phyloP scores from a whole-genome alignment of 2,113 vertebrate genomes.

The Hirundichthys speculiger region DNA sequence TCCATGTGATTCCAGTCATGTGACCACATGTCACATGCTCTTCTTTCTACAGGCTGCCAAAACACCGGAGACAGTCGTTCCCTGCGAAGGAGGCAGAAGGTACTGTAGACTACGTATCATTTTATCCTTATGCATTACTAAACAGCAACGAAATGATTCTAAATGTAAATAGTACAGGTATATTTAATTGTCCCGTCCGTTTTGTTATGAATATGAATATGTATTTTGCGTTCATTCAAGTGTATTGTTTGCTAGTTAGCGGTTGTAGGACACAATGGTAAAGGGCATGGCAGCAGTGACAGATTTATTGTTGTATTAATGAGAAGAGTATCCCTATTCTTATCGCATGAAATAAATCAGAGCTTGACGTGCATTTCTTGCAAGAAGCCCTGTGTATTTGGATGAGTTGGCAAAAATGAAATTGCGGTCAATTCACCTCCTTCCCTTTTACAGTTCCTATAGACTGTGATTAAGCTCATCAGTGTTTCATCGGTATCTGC shows the following conservation, averaged over 20 bases:
- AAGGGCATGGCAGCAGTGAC: conserved; percentile 21
- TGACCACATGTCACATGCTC: conserved; percentile 35
- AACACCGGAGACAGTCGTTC: conserved; percentile 19
- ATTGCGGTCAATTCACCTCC: too few species aligned
- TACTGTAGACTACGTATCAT: background rate
- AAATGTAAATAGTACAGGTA: background rate
- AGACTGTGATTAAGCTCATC: too few species aligned
- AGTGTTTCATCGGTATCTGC: too few species aligned
- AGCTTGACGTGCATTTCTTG: background rate
- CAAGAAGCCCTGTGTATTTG: background rate
- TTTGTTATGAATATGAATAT: background rate
- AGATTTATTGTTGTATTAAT: conserved; percentile 14
- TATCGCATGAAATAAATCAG: background rate
- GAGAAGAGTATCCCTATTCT: conserved; percentile 2
- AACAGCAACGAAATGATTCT: background rate
- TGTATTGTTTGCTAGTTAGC: conserved; percentile 30
- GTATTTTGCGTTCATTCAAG: background rate
- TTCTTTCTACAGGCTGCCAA: background rate
- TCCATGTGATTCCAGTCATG: conserved; percentile 15
- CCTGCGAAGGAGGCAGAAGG: conserved; percentile 13
- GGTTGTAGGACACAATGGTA: conserved; percentile 8
- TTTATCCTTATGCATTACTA: background rate
- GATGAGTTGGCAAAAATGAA: too few species aligned
- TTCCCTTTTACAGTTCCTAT: too few species aligned
- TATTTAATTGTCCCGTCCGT: background rate